Percentiles rank a stretch among this genome's conserved stretches.
Conservation (phyloP, 2,888 invertebrate species). For the Lycaena phlaeas region DNA sequence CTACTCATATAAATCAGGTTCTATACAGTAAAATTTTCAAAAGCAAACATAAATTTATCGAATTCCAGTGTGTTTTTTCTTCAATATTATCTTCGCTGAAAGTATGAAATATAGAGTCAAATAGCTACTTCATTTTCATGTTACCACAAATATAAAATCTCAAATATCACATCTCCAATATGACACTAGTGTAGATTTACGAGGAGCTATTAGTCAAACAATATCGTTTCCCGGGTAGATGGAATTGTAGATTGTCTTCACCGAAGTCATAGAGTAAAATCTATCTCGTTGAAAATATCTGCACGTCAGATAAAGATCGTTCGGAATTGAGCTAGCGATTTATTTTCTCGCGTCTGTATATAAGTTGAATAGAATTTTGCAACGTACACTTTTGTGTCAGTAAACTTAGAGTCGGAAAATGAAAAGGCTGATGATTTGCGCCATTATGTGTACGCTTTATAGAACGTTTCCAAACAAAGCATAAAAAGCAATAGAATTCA, state of each 20-base stretch:
- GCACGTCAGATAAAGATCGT: constrained; percentile 11
- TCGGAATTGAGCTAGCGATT: constrained; percentile 4
- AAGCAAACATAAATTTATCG: too few species aligned
- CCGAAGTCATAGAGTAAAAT: constrained; percentile 20
- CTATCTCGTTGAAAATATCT: constrained; percentile 22
- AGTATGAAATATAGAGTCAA: constrained; percentile 1
- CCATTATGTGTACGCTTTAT: too few species aligned
- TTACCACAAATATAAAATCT: constrained; percentile 11
- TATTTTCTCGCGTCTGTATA: constrained; percentile 6
- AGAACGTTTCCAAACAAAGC: too few species aligned
- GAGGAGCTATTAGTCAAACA: constrained; percentile 47
- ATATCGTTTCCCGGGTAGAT: constrained; percentile 37
- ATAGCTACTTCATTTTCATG: constrained; percentile 5
- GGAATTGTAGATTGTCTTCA: constrained; percentile 28
- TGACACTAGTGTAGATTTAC: constrained; percentile 34
- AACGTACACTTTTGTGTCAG: not conserved
- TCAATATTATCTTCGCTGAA: not conserved
- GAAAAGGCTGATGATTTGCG: too few species aligned
- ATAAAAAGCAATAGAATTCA: too few species aligned
- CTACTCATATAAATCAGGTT: too few species aligned
- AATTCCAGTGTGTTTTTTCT: too few species aligned
- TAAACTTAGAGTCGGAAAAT: not conserved
- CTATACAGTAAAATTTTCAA: too few species aligned
- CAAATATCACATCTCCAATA: constrained; percentile 37
- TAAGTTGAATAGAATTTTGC: constrained; percentile 6